Conservation (phyloP, 2,888 invertebrate genomes). For the Parochlus steinenii region DNA sequence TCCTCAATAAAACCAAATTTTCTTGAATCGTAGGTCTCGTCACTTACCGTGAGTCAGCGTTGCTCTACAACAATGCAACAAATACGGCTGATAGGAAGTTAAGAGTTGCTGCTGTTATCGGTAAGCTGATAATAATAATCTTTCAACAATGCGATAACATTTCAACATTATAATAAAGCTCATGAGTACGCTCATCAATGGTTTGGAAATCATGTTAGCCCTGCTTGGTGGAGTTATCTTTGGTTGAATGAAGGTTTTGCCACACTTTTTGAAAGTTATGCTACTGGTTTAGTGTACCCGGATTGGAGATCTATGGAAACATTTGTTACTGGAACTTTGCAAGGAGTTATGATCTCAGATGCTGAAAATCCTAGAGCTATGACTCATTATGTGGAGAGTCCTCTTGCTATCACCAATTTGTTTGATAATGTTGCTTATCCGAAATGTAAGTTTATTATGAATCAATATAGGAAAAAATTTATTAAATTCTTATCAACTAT, state of each 20-base stretch:
- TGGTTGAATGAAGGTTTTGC: conserved; percentile 66
- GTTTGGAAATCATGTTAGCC: conserved; percentile 39
- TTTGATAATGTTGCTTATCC: conserved; percentile 77
- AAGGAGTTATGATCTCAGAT: conserved; percentile 54
- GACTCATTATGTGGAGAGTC: conserved; percentile 63
- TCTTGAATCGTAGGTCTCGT: too few species aligned
- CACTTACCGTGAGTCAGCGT: too few species aligned
- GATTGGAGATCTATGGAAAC: conserved; percentile 59
- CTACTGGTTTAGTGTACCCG: conserved; percentile 33
- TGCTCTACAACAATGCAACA: too few species aligned
- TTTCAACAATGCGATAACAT: too few species aligned
- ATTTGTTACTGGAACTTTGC: conserved; percentile 57
- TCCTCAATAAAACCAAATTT: too few species aligned
- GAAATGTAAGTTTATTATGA: conserved; percentile 54
- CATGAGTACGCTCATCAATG: too few species aligned
- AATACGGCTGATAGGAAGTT: too few species aligned
- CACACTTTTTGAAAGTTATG: conserved; percentile 47
- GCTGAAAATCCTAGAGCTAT: conserved; percentile 62
- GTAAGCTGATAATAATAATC: too few species aligned
- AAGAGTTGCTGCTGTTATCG: too few species aligned
- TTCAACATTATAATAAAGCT: too few species aligned
- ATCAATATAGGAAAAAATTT: background rate
- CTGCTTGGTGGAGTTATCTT: conserved; percentile 46
- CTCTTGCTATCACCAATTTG: conserved; percentile 63
- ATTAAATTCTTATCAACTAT: background rate